Percentiles rank a stretch among this genome's conserved stretches.
Conservation (phyloP, 2,797 vertebrate species). For the Melanogrammus aeglefinus region DNA sequence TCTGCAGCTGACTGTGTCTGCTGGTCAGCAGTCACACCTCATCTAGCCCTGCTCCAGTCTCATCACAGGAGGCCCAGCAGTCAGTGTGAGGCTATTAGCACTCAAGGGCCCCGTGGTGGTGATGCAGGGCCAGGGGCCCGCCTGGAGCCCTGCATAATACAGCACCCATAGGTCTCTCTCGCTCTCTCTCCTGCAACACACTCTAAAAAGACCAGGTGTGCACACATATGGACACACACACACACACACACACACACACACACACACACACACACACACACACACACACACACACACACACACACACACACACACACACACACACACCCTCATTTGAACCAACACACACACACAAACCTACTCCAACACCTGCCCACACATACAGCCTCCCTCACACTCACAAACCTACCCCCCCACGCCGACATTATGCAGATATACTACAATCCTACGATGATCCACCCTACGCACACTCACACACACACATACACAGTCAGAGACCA, state of each 20-base stretch:
- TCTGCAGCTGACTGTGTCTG: conserved; percentile 48
- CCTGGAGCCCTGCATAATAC: conserved; percentile 11
- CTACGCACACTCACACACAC: background rate
- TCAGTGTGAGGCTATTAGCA: conserved; percentile 43
- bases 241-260: background rate
- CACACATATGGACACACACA: conserved; percentile 10
- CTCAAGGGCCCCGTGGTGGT: conserved; percentile 38
- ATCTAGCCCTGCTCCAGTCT: conserved; percentile 43
- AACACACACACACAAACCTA: too few relatives aligned
- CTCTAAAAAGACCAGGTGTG: conserved; percentile 13
- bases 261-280: background rate
- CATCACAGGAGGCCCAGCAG: conserved; percentile 54
- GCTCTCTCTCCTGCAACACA: background rate
- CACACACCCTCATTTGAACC: too few relatives aligned
- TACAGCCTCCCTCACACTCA: background rate
- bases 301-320: background rate
- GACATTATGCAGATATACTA: background rate
- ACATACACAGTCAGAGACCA: background rate
- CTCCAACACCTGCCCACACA: too few relatives aligned
- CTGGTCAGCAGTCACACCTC: conserved; percentile 59
- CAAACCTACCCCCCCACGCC: background rate
- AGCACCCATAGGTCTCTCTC: background rate
- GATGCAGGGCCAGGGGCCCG: conserved; percentile 11
- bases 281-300: background rate
- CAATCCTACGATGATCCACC: background rate